Percentiles rank a stretch among this genome's conserved stretches.
Evolutionary conservation across 1,140 invertebrate species (phyloP).

Genomic region (Microplitis mediator): DNA sequence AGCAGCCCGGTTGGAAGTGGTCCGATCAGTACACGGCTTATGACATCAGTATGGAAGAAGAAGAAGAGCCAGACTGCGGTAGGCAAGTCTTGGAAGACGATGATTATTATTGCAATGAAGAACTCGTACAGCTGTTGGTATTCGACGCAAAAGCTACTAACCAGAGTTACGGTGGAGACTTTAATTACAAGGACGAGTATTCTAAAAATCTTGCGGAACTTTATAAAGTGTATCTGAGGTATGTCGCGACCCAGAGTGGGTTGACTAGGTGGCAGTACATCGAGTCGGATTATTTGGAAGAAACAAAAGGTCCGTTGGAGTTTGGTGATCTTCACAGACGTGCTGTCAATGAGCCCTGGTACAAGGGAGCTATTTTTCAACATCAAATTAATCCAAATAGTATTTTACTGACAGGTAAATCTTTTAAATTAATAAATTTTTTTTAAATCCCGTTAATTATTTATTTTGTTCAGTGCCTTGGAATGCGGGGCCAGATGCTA

Average conservation of each 20-base stretch:
- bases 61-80: slow-evolving; percentile 62
- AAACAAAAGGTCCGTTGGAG: slow-evolving; percentile 62
- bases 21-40: slow-evolving; percentile 62
- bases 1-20: slow-evolving; percentile 66
- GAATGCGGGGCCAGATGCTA: slow-evolving; percentile 63
- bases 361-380: slow-evolving; percentile 87
- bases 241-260: slow-evolving; percentile 87
- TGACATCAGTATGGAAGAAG: slow-evolving; percentile 27
- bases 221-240: slow-evolving; percentile 77
- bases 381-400: slow-evolving; percentile 75
- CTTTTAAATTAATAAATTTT: not conserved
- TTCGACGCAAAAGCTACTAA: slow-evolving; percentile 87
- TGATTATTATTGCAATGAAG: slow-evolving; percentile 83
- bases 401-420: slow-evolving; percentile 51
- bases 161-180: slow-evolving; percentile 70
- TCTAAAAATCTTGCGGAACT: slow-evolving; percentile 61
- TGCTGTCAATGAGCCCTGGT: slow-evolving; percentile 91
- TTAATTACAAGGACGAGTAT: slow-evolving; percentile 61
- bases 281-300: not conserved
- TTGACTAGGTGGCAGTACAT: slow-evolving; percentile 83
- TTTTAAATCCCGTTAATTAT: not conserved
- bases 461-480: slow-evolving; percentile 70
- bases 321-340: slow-evolving; percentile 80
- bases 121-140: slow-evolving; percentile 81
- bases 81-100: slow-evolving; percentile 68